Percentiles rank a stretch among this genome's conserved stretches.
Evolutionary conservation across 23 tunicate species (phyloP).

Genomic region (Phallusia fumigata): DNA sequence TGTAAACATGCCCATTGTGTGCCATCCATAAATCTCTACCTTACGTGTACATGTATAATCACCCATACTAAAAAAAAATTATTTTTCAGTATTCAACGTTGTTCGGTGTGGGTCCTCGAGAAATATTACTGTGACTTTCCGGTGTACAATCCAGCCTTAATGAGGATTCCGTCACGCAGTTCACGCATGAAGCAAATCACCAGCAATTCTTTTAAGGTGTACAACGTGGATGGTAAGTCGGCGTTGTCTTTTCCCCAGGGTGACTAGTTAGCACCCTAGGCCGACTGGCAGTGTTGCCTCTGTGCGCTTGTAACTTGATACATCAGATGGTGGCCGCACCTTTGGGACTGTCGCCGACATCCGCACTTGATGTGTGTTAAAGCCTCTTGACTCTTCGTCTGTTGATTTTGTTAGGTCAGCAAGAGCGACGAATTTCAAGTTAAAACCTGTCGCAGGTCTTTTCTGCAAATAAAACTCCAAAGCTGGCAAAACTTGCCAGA

Average conservation of each 20-base stretch:
- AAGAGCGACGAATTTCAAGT: no score
- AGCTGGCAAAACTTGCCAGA: no score
- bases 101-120: slow-evolving; percentile 92
- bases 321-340: not conserved
- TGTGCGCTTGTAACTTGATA: not conserved
- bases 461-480: no score
- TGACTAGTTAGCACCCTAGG: not conserved
- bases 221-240: slow-evolving; percentile 85
- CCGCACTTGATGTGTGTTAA: not conserved
- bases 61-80: no score
- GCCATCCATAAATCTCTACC: no score
- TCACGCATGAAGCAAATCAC: slow-evolving; percentile 83
- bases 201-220: slow-evolving; percentile 78
- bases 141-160: slow-evolving; percentile 93
- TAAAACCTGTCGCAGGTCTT: no score
- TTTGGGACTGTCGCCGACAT: not conserved
- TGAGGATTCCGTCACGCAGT: slow-evolving; percentile 78
- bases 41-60: no score
- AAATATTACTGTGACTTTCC: slow-evolving; percentile 95
- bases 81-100: slow-evolving; percentile 63
- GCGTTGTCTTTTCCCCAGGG: no score
- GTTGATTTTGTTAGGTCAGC: no score
- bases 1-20: no score
- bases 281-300: not conserved
- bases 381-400: no score